Conservation (phyloP, 2,797 vertebrate species). For the Muscicapa comitata region DNA sequence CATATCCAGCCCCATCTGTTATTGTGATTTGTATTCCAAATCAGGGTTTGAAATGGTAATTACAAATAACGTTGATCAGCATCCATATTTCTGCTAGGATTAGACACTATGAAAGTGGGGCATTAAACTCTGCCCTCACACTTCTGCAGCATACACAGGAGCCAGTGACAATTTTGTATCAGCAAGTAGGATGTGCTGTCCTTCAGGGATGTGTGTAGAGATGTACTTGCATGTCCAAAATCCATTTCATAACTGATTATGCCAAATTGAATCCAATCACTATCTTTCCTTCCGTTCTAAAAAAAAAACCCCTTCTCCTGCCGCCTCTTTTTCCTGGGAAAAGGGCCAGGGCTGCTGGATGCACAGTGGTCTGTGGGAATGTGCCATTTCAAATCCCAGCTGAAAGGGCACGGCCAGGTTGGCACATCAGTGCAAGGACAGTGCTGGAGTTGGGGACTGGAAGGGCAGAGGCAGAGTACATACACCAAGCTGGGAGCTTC, state of each 20-base stretch:
- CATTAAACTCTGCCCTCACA: background rate
- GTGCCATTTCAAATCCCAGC: background rate
- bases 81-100: background rate
- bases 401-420: background rate
- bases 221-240: background rate
- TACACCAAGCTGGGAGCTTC: background rate
- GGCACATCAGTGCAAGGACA: background rate
- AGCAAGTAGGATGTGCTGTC: background rate
- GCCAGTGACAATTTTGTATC: background rate
- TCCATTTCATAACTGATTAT: background rate
- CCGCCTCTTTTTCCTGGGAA: background rate
- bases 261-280: background rate
- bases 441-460: accelerated
- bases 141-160: background rate
- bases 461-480: background rate
- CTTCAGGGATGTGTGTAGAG: background rate
- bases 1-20: conserved; percentile 9
- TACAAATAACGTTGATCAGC: background rate
- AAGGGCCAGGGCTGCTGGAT: background rate
- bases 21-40: conserved; percentile 6
- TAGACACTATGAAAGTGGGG: background rate
- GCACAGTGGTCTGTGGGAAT: background rate
- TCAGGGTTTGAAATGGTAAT: background rate
- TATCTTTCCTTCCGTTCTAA: background rate
- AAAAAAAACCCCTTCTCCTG: background rate